Evolutionary conservation across 2,888 invertebrate species (phyloP), one percentile per base, ranked within the genome.

Genomic region (Gortyna flavago): DNA sequence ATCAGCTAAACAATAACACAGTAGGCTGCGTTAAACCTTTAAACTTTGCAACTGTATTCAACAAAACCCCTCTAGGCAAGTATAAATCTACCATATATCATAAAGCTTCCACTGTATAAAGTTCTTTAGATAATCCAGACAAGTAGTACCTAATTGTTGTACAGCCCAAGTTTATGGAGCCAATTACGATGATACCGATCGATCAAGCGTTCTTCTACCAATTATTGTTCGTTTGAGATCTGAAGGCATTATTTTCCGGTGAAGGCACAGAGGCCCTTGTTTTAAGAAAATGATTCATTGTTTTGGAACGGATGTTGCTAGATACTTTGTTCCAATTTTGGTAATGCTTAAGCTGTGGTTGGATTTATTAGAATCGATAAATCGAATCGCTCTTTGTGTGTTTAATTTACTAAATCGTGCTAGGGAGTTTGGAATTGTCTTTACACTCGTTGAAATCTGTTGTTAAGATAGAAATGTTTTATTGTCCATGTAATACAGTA

Each of bases 131-230:
- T 88, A 88, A 87, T 88, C 77, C 85, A 85, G 89, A 91, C n/a
- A n/a, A n/a, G n/a, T 90, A 88, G 88, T 90, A 65, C 44, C 35
- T 77, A 90, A 90, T 90, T 89, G 88, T 85, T 85, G 90, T 87
- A 88, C 83, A 87, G 87, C 87, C 89, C 90, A 90, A 93, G 93
- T 93, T 94, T 94, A 93, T 90, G 8, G 88, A 91, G 84, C 89
- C 94, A 94, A 95, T 95, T 94, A 94, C 93, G 91, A 92, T 91
- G 94, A 94, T 95, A 94, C 90, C 84, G 90, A 95, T 94, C 93
- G 90, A 91, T 91, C 91, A 90, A 90, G 88, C 87, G 88, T 87
- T 85, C 87, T 90, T 92, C 87, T 88, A 88, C 89, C 91, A 92
- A 94, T 94, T 94, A 93, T 90, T 86, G 89, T 92, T 93, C 92